phyloP scores from a whole-genome alignment of 2,888 invertebrate species.

The Meghimatium bilineatum region DNA sequence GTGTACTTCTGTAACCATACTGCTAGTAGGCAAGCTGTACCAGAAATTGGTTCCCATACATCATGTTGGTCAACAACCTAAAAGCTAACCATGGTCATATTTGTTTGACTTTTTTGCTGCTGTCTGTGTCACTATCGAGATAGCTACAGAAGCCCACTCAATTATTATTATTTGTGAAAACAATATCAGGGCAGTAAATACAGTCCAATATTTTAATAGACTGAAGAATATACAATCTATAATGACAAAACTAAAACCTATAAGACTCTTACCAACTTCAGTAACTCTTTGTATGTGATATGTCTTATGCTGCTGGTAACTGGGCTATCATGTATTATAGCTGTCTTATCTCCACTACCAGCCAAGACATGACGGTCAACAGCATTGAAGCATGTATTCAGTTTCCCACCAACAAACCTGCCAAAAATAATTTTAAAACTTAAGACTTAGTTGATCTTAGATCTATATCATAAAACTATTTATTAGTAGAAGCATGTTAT shows the following conservation, averaged over 20 bases:
- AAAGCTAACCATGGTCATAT: no score
- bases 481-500: no score
- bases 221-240: neutral
- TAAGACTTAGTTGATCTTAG: neutral
- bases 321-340: constrained; percentile 93
- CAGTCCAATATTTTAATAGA: no score
- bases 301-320: constrained; percentile 86
- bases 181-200: no score
- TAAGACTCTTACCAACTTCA: constrained; percentile 83
- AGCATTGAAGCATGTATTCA: constrained; percentile 95
- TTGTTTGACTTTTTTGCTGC: no score
- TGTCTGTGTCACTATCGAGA: no score
- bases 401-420: constrained; percentile 91
- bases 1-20: no score
- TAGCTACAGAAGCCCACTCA: no score
- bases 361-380: constrained; percentile 91
- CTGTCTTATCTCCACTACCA: constrained; percentile 86
- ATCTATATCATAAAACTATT: neutral
- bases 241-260: neutral
- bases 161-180: no score
- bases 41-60: no score
- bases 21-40: no score
- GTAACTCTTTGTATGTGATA: constrained; percentile 88
- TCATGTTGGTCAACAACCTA: no score
- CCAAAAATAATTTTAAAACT: neutral